Evolutionary conservation across 2,113 vertebrate genomes (phyloP).

Genomic region (Antidorcas marsupialis): DNA sequence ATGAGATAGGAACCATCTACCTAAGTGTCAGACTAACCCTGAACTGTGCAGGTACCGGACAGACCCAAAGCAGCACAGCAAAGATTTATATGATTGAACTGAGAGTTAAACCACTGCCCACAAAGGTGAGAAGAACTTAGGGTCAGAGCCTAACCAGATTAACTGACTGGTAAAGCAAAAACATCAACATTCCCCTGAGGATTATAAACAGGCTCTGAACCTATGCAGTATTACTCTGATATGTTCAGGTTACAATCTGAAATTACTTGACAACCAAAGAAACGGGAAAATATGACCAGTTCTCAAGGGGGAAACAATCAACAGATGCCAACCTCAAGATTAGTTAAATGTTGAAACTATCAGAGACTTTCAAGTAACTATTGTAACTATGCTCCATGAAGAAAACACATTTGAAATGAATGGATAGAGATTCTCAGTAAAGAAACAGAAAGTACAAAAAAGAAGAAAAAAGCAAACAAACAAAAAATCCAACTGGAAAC

Average conservation of each 20-base stretch:
- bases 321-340: background rate
- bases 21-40: background rate
- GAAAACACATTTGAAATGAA: constrained; percentile 21
- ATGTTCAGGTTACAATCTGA: background rate
- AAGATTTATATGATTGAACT: background rate
- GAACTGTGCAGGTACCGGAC: background rate
- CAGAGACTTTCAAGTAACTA: background rate
- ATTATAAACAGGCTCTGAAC: background rate
- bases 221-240: background rate
- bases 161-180: background rate
- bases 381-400: background rate
- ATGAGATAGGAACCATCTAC: background rate
- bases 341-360: background rate
- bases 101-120: background rate
- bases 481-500: background rate
- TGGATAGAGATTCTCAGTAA: background rate
- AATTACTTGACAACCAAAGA: constrained; percentile 10
- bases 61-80: background rate
- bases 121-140: background rate
- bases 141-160: background rate
- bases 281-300: background rate
- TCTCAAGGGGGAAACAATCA: constrained; percentile 6
- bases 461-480: background rate
- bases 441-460: background rate
- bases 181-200: background rate